Evolutionary conservation across 2,797 vertebrate genomes (phyloP).

Genomic region (Acanthopagrus latus): DNA sequence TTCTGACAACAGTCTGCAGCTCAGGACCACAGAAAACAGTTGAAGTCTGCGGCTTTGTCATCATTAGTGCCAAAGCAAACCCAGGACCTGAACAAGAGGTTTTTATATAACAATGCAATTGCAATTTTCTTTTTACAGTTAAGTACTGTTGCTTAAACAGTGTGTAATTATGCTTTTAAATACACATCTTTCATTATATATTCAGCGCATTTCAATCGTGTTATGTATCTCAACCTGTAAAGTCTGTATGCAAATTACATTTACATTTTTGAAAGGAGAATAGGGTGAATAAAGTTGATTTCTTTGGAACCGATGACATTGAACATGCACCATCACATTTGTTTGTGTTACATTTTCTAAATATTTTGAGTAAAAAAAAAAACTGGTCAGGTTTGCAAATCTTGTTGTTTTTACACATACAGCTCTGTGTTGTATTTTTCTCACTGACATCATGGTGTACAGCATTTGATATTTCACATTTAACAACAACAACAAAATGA

Average conservation of each 20-base stretch:
- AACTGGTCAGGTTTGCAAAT: background rate
- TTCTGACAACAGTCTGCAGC: conserved; percentile 75
- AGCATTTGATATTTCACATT: background rate
- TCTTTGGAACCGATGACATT: background rate
- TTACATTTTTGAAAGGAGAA: too few species aligned
- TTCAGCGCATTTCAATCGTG: too few species aligned
- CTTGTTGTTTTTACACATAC: background rate
- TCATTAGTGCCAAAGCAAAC: conserved; percentile 37
- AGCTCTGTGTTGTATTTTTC: background rate
- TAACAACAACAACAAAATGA: conserved; percentile 12
- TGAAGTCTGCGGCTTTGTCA: conserved; percentile 54
- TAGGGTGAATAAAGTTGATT: too few species aligned
- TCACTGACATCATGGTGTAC: background rate
- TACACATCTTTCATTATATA: too few species aligned
- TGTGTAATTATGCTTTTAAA: background rate
- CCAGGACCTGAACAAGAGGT: background rate
- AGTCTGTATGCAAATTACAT: too few species aligned
- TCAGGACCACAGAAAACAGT: conserved; percentile 62
- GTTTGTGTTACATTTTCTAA: too few species aligned
- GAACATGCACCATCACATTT: background rate
- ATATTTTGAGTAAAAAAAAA: too few species aligned
- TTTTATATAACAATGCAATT: conserved; percentile 6
- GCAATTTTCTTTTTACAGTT: conserved; percentile 20
- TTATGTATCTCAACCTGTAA: too few species aligned
- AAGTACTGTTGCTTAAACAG: background rate